Evolutionary conservation across 2,888 invertebrate species (phyloP).

Genomic region (Encarsia formosa): DNA sequence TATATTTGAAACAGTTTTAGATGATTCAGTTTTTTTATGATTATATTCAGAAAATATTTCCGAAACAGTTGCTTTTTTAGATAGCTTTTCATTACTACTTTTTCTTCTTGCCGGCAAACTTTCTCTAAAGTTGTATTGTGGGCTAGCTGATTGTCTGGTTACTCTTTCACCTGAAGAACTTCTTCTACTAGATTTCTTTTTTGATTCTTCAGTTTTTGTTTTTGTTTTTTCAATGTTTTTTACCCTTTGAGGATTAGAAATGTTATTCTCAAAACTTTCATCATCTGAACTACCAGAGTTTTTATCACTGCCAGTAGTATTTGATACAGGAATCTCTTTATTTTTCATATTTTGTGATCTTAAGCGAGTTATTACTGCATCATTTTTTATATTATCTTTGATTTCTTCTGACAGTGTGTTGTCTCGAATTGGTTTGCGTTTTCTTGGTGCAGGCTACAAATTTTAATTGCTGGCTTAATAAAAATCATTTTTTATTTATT

Average conservation of each 20-base stretch:
- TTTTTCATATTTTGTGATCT: background rate
- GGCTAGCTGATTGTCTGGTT: background rate
- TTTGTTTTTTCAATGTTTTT: background rate
- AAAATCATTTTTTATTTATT: too few relatives aligned
- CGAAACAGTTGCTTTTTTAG: too few relatives aligned
- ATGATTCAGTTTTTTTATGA: too few relatives aligned
- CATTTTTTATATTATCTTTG: constrained; percentile 10
- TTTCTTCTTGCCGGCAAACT: background rate
- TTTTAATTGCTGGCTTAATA: too few relatives aligned
- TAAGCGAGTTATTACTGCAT: background rate
- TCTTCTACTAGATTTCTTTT: background rate
- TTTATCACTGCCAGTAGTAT: background rate
- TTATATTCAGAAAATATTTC: too few relatives aligned
- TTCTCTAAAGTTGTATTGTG: too few relatives aligned
- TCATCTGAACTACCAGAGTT: background rate
- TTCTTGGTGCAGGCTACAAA: too few relatives aligned
- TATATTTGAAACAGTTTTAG: background rate
- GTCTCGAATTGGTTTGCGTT: constrained; percentile 8
- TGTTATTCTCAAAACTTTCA: too few relatives aligned
- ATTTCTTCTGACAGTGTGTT: constrained; percentile 3
- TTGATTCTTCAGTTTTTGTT: background rate
- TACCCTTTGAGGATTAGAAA: background rate
- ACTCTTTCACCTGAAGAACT: background rate
- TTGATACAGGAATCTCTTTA: background rate
- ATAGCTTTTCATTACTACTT: background rate